Evolutionary conservation across 2,113 vertebrate species (phyloP).

Genomic region (Mungos mungo): DNA sequence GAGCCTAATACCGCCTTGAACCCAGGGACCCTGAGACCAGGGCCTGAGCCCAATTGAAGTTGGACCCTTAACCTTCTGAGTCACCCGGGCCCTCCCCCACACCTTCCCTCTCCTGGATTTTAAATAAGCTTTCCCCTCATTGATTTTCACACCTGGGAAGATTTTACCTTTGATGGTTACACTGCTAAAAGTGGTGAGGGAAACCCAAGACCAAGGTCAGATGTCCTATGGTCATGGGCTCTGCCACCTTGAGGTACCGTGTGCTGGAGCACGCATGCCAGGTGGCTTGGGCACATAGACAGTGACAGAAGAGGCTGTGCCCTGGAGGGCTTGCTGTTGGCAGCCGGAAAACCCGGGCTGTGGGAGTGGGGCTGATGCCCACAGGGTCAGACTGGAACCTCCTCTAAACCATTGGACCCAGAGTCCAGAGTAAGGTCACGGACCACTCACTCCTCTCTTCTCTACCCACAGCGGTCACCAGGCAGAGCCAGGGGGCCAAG

Average conservation of each 20-base stretch:
- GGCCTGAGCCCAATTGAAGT: no score
- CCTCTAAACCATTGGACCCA: no score
- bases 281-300: background rate
- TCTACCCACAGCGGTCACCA: background rate
- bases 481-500: background rate
- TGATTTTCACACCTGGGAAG: background rate
- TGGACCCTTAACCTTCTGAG: no score
- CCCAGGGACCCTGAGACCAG: no score
- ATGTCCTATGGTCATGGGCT: no score
- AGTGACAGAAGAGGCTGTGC: no score
- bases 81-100: no score
- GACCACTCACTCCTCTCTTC: background rate
- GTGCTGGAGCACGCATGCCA: background rate
- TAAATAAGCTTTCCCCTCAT: background rate
- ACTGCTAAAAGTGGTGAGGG: accelerated
- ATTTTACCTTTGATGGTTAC: no score
- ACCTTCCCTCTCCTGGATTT: no score
- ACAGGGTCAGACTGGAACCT: background rate
- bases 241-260: no score
- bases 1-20: no score
- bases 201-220: background rate
- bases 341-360: background rate
- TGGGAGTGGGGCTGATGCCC: accelerated
- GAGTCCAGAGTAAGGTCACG: no score
- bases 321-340: background rate